phyloP scores from a whole-genome alignment of 2,797 vertebrate species.

The Molossus molossus region DNA sequence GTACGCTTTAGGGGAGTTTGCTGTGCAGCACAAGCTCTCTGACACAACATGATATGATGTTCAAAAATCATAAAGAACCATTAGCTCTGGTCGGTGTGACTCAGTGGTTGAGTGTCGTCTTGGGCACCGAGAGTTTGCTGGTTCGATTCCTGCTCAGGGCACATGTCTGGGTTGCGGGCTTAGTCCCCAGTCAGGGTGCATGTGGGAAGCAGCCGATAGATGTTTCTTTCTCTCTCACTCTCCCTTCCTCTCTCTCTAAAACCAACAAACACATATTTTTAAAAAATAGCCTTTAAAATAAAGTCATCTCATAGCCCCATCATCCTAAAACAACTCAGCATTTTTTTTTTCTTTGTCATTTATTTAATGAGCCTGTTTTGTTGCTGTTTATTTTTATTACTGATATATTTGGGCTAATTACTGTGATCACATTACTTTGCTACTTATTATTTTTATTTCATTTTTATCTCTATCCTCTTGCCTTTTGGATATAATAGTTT shows the following conservation, averaged over 20 bases:
- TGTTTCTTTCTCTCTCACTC: too few relatives aligned
- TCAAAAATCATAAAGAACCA: slow-evolving; percentile 16
- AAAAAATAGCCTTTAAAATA: background rate
- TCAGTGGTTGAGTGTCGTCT: too few relatives aligned
- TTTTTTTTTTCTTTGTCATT: background rate
- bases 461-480: background rate
- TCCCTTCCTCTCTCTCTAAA: too few relatives aligned
- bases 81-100: too few relatives aligned
- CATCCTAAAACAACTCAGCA: background rate
- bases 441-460: background rate
- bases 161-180: too few relatives aligned
- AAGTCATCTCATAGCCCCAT: background rate
- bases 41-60: background rate
- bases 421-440: background rate
- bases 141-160: too few relatives aligned
- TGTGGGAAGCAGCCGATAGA: too few relatives aligned
- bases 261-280: too few relatives aligned
- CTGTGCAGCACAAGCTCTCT: background rate
- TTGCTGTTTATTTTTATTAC: background rate
- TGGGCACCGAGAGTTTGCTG: too few relatives aligned
- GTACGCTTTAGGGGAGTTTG: background rate
- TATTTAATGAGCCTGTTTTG: background rate
- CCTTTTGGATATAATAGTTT: background rate
- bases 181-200: too few relatives aligned
- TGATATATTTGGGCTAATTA: background rate